These are phyloP conservation scores for Ispidina picta DNA, from an alignment of 2,797 vertebrate genomes.

Conservation along the genomic window DNA sequence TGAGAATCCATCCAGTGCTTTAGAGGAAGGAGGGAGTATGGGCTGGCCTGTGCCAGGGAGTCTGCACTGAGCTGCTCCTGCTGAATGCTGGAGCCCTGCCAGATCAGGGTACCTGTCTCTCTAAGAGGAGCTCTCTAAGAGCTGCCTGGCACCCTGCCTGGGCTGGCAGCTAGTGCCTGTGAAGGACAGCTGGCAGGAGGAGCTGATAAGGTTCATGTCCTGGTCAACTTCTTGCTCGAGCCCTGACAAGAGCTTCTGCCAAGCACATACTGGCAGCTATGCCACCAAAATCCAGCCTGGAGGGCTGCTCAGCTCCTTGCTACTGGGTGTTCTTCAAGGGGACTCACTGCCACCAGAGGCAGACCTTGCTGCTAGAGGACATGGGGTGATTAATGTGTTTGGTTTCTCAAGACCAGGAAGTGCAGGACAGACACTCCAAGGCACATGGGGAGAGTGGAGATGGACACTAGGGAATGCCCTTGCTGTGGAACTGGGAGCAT, in stretches of 20 bases:
- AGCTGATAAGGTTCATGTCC: background rate
- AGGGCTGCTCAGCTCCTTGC: rapidly evolving
- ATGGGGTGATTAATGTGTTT: background rate
- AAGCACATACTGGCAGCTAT: background rate
- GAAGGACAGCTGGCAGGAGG: background rate
- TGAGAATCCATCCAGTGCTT: background rate
- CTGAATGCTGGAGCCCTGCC: background rate
- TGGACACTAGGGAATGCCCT: background rate
- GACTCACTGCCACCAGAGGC: background rate
- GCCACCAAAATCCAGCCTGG: background rate
- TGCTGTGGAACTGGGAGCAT: background rate
- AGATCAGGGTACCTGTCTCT: background rate
- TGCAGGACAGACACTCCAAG: background rate
- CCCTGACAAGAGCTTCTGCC: background rate
- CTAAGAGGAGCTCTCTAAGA: background rate
- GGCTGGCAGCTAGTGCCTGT: background rate
- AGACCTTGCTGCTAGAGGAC: background rate
- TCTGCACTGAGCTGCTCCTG: background rate
- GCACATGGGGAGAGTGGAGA: background rate
- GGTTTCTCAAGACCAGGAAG: background rate
- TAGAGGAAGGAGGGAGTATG: background rate
- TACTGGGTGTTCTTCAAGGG: background rate
- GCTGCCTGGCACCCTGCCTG: background rate
- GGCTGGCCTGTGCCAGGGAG: background rate
- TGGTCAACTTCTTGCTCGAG: background rate